phyloP scores from a whole-genome alignment of 35 echinoderm and acorn worm species.

The Chiridota heheva region DNA sequence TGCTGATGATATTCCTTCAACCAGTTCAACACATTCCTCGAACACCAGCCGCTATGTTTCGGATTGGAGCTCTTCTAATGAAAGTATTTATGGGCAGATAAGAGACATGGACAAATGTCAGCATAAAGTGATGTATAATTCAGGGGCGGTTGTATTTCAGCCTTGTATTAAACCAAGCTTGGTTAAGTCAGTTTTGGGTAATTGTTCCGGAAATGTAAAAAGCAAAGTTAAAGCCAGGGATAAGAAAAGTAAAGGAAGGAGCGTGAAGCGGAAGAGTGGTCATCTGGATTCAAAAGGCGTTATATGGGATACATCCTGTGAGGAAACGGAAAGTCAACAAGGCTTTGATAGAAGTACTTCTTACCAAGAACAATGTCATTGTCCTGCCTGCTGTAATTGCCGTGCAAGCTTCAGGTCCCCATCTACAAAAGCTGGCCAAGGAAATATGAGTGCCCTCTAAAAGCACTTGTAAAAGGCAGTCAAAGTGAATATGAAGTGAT shows the following conservation, averaged over 20 bases:
- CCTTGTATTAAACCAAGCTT: conserved; percentile 89
- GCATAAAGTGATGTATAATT: conserved; percentile 25
- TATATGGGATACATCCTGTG: background rate
- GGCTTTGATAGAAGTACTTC: background rate
- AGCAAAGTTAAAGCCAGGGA: conserved; percentile 23
- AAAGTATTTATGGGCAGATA: conserved; percentile 45
- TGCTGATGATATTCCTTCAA: conserved; percentile 73
- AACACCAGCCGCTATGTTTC: conserved; percentile 65
- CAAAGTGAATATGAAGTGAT: background rate
- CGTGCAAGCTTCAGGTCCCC: conserved; percentile 45
- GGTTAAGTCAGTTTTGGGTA: conserved; percentile 77
- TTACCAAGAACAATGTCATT: conserved; percentile 68
- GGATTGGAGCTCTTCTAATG: conserved; percentile 92
- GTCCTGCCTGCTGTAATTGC: conserved; percentile 93
- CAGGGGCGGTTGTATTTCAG: conserved; percentile 82
- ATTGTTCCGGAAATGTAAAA: conserved; percentile 16
- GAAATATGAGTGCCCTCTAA: conserved; percentile 83
- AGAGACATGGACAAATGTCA: background rate
- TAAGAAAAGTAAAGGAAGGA: conserved; percentile 20
- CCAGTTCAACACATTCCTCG: conserved; percentile 75
- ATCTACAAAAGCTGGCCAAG: conserved; percentile 89
- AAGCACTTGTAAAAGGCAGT: conserved; percentile 53
- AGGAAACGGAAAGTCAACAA: background rate
- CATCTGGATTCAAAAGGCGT: background rate
- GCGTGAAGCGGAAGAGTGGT: conserved; percentile 23